Evolutionary conservation across 2,797 vertebrate species (phyloP).

Genomic region (Miichthys miiuy): DNA sequence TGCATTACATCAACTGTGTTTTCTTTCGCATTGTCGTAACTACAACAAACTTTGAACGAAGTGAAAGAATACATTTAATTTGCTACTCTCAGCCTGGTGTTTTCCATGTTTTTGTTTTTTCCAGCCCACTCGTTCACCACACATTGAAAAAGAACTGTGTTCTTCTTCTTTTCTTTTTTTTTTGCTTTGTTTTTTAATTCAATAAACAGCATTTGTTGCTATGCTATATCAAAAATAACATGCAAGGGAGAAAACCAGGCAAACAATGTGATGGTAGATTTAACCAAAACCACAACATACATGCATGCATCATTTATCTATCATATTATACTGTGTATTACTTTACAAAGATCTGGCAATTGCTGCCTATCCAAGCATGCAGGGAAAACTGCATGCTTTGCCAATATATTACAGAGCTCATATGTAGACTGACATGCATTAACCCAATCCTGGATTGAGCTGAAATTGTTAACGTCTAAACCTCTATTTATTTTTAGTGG

Average conservation of each 20-base stretch:
- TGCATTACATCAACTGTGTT: constrained; percentile 36
- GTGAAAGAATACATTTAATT: not conserved
- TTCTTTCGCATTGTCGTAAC: constrained; percentile 11
- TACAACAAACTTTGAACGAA: constrained; percentile 39
- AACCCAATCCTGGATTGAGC: not conserved
- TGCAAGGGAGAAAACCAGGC: not conserved
- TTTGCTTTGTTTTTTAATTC: too few relatives aligned
- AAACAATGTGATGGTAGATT: constrained; percentile 29
- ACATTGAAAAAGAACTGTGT: not conserved
- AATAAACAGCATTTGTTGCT: not conserved
- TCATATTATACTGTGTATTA: constrained; percentile 8
- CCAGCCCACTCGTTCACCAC: not conserved
- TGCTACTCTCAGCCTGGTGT: not conserved
- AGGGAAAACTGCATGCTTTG: not conserved
- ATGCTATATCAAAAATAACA: not conserved
- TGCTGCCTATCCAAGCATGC: constrained; percentile 13
- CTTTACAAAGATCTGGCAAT: constrained; percentile 6
- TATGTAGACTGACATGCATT: constrained; percentile 6
- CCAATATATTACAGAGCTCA: not conserved
- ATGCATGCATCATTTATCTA: constrained; percentile 16
- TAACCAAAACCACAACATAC: constrained; percentile 17
- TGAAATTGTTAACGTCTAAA: not conserved
- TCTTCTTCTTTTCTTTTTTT: not conserved
- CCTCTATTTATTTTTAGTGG: not conserved
- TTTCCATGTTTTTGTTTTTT: not conserved